Base-by-base conservation (phyloP, 2,888 invertebrate genomes). In the Polietes domitor region DNA sequence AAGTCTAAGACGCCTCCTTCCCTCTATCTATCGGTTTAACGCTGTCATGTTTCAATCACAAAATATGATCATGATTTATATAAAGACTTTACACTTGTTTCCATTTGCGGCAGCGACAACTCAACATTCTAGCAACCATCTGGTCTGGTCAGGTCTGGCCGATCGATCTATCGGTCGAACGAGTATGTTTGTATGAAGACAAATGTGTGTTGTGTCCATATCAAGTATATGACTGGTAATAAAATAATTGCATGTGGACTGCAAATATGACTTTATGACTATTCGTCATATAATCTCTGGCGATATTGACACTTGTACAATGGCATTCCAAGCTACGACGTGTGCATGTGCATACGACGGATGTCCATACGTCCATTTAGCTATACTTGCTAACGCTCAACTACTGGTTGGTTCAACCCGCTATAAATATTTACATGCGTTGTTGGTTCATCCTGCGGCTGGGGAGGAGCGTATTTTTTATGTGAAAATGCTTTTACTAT, bases 201-300 rank as follows among this genome's bases (percentile, higher is more conserved):
- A 68, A 9, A 17, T 68, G 68, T 68, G 43, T 24, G n/a, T 37
- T 37, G 6, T 61, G 61, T 55, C 55, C 55, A 55, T 21, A 21
- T 55, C 55, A 55, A 55, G 21, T 32, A 63, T 63, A 37, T 68
- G 68, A 68, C 19, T 43, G 41, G 21, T 71, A 65, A 63, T 75
- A 47, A 68, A 65, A 65, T 83, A 77, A 80, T 83, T 83, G 50
- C 77, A 75, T 80, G 71, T 80, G 41, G 71, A 65, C 24, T 71
- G 80, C 58, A 77, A 77, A 68, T 68, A 68, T 68, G 68, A 68
- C 43, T 83, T 74, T 83, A 80, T 78, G 75, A 77, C 77, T 77
- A 70, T 80, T 83, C 77, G 83, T 80, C 83, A 80, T 83, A 80
- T 83, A 80, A 83, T 77, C 74, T 71, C 71, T 77, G 77, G 21